Base-by-base conservation (phyloP, 2,797 vertebrate species). In the Poliocrania exsul region DNA sequence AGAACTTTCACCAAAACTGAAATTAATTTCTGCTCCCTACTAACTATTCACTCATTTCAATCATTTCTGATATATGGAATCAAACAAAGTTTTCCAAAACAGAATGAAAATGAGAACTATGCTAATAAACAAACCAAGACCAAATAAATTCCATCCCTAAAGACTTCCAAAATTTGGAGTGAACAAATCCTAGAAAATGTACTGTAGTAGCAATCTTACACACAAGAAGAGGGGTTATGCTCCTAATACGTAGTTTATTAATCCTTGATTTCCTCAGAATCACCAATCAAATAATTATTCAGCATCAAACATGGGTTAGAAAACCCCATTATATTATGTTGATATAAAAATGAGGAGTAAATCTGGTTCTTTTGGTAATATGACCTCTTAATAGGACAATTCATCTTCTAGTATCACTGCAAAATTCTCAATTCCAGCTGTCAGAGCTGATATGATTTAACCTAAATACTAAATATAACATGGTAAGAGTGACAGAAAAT, bases 341-440 rank as follows among this genome's bases (percentile, higher is more conserved):
- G 35, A 29, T 86, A 72, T 14, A 88, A 92, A 93, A 89, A 74
- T 23, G 38, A 69, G 56, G n/a, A 38, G 49, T 94, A 74, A 70
- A 92, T 33, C 72, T 81, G 72, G 21, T 78, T 93, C n/a, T 91
- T 62, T 62, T 75, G 60, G 50, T 54, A 83, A 67, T 58, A 58
- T 54, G 38, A 72, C 87, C 61, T 83, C 74, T 54, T 93, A 90
- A 92, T 78, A 74, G 46, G 58, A 79, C 57, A 93, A 88, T 93
- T 94, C 88, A 85, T 94, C 75, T 89, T 90, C 75, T 46, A 31
- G 25, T 31, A 78, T 88, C 62, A 62, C 28, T 57, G 50, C 58
- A 93, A 69, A 86, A 72, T 78, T 87, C 65, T 92, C 72, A 62
- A 8, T 88, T 96, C 86, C 82, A 74, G 40, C 65, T 91, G 88